phyloP scores from a whole-genome alignment of 1,140 invertebrate genomes.

The Drosophila erecta region DNA sequence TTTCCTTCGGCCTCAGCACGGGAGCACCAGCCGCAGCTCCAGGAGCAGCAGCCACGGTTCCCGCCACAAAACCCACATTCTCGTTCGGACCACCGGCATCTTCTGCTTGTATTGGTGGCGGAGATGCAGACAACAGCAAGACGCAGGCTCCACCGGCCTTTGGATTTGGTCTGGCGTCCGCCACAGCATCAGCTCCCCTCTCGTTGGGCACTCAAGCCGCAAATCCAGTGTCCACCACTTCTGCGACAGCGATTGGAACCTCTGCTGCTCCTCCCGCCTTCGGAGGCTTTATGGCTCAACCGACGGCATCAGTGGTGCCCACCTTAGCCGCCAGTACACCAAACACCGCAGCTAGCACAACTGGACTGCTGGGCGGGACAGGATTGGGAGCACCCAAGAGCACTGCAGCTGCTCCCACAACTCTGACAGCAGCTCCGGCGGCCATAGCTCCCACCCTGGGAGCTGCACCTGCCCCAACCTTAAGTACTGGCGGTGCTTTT shows the following conservation, averaged over 20 bases:
- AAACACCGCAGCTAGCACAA: not conserved
- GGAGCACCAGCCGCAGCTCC: conserved; percentile 27
- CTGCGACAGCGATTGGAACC: conserved; percentile 21
- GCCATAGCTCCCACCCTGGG: conserved; percentile 43
- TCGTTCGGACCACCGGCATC: conserved; percentile 40
- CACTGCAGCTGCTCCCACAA: conserved; percentile 14
- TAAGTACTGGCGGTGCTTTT: conserved; percentile 49
- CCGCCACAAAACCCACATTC: conserved; percentile 60
- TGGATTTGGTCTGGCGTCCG: conserved; percentile 43
- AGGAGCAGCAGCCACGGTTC: conserved; percentile 11
- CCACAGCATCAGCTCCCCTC: conserved; percentile 21
- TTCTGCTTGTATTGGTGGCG: conserved; percentile 53
- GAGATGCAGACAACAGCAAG: conserved; percentile 53
- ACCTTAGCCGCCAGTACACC: conserved; percentile 22
- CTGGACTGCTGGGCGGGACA: conserved; percentile 24
- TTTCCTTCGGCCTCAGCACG: conserved; percentile 51
- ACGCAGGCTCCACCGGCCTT: conserved; percentile 55
- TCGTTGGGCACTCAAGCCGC: conserved; percentile 9
- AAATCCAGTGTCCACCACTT: conserved; percentile 26
- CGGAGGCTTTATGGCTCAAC: conserved; percentile 47
- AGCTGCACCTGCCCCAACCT: conserved; percentile 21
- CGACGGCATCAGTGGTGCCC: conserved; percentile 27
- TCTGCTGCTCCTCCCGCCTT: conserved; percentile 40
- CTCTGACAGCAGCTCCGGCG: conserved; percentile 24
- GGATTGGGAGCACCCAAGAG: conserved; percentile 31